These are phyloP conservation scores for Hepsetus odoe DNA, from an alignment of 2,113 vertebrate species.

Conservation along the genomic window DNA sequence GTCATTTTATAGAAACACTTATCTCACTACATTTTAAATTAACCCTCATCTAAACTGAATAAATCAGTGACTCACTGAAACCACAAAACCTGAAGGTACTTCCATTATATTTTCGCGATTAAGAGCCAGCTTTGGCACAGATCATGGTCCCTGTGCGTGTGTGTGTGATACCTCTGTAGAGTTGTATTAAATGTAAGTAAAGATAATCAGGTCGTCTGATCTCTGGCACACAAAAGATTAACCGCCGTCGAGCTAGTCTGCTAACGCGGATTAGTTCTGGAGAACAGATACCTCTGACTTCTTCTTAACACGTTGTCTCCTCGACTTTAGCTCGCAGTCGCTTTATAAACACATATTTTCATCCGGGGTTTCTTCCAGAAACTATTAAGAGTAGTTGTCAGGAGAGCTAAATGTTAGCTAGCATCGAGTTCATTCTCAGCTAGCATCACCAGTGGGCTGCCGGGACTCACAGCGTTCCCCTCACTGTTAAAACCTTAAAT, in stretches of 20 bases:
- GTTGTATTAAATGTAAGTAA: background rate
- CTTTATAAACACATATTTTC: background rate
- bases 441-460: background rate
- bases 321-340: too few species aligned
- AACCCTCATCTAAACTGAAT: too few species aligned
- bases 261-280: too few species aligned
- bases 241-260: background rate
- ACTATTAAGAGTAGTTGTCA: background rate
- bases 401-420: background rate
- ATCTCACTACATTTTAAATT: too few species aligned
- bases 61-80: too few species aligned
- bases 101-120: too few species aligned
- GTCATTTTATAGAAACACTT: too few species aligned
- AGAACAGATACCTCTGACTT: too few species aligned
- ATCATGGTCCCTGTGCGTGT: too few species aligned
- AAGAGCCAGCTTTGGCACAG: background rate
- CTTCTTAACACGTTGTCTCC: background rate
- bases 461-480: background rate
- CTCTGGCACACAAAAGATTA: background rate
- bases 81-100: too few species aligned
- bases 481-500: background rate
- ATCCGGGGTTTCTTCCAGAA: background rate
- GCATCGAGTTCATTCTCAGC: background rate
- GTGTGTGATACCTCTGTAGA: background rate
- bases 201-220: background rate